Base-by-base conservation (phyloP, 2,888 invertebrate genomes). In the Willowsia nigromaculata region DNA sequence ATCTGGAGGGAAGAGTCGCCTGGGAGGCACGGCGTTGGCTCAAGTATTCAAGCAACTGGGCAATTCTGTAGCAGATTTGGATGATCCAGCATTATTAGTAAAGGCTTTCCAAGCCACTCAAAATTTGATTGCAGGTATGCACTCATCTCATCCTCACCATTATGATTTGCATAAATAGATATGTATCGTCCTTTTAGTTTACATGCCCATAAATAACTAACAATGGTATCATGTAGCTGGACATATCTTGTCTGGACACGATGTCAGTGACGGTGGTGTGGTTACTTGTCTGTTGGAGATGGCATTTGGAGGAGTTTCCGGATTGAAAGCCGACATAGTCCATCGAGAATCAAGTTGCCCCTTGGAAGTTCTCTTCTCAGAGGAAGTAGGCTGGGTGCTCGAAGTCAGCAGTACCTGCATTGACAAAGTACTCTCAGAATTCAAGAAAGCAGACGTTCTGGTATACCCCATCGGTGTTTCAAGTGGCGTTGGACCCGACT, bases 191-290 rank as follows among this genome's bases (percentile, higher is more conserved):
- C 92, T 93, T 94, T 74, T 93, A n/a, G n/a, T n/a, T n/a, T n/a
- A n/a, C n/a, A n/a, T n/a, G n/a, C n/a, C n/a, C n/a, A n/a, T n/a
- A n/a, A n/a, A n/a, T n/a, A n/a, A n/a, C n/a, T n/a, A n/a, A n/a
- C n/a, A n/a, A n/a, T n/a, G n/a, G n/a, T n/a, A n/a, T 37, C 9
- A 37, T 6, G 9, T 37, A 96, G 96, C 96, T 92, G 95, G 95
- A 3, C 95, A 96, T 93, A 94, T 98, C 11, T 93, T 96, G 47
- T 95, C 99, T 5, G 99, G 99, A 0, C 99, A 99, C 94, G 99
- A 99, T 94, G 95, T 99, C 5, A 99, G 99, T 93, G 99, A 99
- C 94, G 99, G 99, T 27, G 99, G 99, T 40, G 95, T 99, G 43
- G 95, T 99, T 59, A 97, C 97, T 0, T 97, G 98, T 92, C 94